These are phyloP conservation scores for Procavia capensis DNA, from an alignment of 2,113 vertebrate species.

Conservation along the genomic window DNA sequence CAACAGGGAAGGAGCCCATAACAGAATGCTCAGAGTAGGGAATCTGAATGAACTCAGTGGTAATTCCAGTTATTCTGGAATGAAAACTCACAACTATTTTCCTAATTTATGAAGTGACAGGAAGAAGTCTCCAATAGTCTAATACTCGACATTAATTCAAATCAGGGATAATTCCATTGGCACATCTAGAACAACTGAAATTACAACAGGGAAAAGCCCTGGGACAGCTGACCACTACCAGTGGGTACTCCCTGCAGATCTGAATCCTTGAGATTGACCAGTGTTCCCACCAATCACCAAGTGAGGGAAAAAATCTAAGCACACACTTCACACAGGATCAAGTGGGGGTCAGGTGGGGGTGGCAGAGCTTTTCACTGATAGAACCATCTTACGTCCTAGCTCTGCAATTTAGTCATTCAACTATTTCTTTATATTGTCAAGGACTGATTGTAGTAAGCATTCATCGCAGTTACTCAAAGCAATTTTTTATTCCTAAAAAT, in stretches of 20 bases:
- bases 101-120: not conserved
- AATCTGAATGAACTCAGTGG: constrained; percentile 12
- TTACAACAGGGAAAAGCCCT: not conserved
- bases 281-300: not conserved
- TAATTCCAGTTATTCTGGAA: constrained; percentile 21
- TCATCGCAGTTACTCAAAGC: constrained; percentile 48
- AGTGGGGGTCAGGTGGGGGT: too few species aligned
- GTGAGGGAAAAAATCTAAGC: not conserved
- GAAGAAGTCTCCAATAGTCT: not conserved
- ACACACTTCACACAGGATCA: not conserved
- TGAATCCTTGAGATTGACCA: not conserved
- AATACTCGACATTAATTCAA: not conserved
- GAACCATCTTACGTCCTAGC: not conserved
- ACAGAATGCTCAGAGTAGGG: not conserved
- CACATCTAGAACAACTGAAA: constrained; percentile 42
- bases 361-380: not conserved
- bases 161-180: constrained; percentile 1
- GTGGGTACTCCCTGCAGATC: not conserved
- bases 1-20: not conserved
- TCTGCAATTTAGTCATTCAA: not conserved
- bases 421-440: not conserved
- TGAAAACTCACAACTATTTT: constrained; percentile 36
- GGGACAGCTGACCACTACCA: not conserved
- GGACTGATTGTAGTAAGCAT: constrained; percentile 5
- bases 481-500: constrained; percentile 22